Conservation (phyloP, 2,888 invertebrate genomes). For the Lacanobia wlatinum region DNA sequence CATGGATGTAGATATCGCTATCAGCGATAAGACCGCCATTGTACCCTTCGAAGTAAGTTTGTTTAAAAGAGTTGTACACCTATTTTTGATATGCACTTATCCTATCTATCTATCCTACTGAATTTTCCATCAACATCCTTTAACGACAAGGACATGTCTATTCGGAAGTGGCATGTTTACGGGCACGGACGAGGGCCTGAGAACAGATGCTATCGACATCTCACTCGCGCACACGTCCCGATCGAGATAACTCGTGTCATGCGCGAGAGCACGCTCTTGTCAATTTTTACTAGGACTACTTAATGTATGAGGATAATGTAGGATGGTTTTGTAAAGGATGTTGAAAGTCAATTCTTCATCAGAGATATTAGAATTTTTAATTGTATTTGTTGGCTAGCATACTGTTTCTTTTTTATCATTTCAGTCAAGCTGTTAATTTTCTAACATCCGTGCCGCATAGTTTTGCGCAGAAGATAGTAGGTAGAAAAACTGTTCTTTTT, state of each 20-base stretch:
- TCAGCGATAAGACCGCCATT: too few relatives aligned
- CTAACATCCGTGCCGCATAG: neutral
- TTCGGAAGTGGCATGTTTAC: constrained; percentile 80
- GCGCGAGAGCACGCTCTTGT: constrained; percentile 65
- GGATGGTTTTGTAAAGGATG: constrained; percentile 7
- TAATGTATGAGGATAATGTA: constrained; percentile 50
- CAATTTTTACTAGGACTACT: constrained; percentile 67
- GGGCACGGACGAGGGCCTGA: constrained; percentile 76
- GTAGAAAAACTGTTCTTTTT: too few relatives aligned
- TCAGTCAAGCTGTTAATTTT: too few relatives aligned
- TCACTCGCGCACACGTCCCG: constrained; percentile 81
- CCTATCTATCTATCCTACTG: too few relatives aligned
- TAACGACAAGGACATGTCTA: constrained; percentile 61
- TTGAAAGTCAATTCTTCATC: constrained; percentile 7
- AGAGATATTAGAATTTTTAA: neutral
- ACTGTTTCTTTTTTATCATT: neutral
- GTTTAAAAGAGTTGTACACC: too few relatives aligned
- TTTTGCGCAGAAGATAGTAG: too few relatives aligned
- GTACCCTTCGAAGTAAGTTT: too few relatives aligned
- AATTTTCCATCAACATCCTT: constrained; percentile 18
- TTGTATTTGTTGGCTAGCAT: neutral
- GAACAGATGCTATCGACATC: constrained; percentile 85
- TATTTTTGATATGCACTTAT: too few relatives aligned
- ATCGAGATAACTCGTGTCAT: constrained; percentile 74
- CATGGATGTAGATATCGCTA: too few relatives aligned